Evolutionary conservation across 2,888 invertebrate species (phyloP).

Genomic region (Metopia argyrocephala): DNA sequence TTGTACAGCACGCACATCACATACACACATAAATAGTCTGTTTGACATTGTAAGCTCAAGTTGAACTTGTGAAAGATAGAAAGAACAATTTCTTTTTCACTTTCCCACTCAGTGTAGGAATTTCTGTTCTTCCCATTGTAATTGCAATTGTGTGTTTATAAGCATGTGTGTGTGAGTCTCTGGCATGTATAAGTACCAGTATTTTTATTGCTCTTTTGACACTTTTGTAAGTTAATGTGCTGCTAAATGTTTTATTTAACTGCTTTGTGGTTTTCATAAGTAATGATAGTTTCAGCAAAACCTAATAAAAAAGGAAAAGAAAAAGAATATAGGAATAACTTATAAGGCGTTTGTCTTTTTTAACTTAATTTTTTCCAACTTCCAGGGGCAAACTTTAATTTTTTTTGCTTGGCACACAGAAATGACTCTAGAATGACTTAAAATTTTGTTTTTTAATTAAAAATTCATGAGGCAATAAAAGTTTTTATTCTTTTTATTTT

Average conservation of each 20-base stretch:
- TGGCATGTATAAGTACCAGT: background rate
- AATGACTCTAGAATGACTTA: background rate
- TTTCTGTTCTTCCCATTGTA: no score
- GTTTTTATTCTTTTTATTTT: background rate
- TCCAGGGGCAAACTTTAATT: slow-evolving; percentile 2
- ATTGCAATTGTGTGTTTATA: no score
- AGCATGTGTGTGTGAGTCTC: background rate
- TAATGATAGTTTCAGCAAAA: slow-evolving; percentile 1
- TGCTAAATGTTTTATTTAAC: slow-evolving; percentile 57
- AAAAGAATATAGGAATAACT: background rate
- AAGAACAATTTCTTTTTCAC: background rate
- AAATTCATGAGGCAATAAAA: slow-evolving; percentile 36
- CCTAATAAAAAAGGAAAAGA: background rate
- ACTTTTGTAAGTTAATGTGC: slow-evolving; percentile 56
- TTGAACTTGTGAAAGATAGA: no score
- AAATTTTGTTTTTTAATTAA: slow-evolving; percentile 45
- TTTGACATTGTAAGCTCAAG: background rate
- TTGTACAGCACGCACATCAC: background rate
- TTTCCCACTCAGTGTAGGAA: no score
- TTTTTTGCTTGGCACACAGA: slow-evolving; percentile 11
- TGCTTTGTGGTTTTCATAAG: slow-evolving; percentile 45
- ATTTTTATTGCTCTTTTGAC: slow-evolving; percentile 54
- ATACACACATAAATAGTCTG: background rate
- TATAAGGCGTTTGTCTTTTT: background rate
- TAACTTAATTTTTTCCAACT: background rate